Evolutionary conservation across 2,888 invertebrate species (phyloP).

Genomic region (Drosophila setosimentum): DNA sequence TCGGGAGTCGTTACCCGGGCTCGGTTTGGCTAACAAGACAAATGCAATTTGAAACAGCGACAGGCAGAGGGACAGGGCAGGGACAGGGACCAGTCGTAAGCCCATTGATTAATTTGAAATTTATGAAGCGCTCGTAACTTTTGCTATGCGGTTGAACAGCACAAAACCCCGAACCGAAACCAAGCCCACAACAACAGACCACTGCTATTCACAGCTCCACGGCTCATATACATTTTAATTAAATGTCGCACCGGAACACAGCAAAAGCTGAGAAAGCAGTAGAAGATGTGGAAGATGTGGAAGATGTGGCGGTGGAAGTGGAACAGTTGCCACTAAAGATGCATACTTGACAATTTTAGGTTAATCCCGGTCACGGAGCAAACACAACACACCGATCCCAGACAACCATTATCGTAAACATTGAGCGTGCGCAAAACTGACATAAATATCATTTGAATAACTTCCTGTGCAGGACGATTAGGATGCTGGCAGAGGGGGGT

Average conservation of each 20-base stretch:
- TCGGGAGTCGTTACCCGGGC: conserved; percentile 1
- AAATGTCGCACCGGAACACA: conserved; percentile 61
- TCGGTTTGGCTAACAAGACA: conserved; percentile 49
- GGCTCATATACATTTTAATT: conserved; percentile 77
- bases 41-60: conserved; percentile 53
- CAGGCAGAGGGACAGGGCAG: conserved; percentile 44
- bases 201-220: conserved; percentile 12
- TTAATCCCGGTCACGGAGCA: conserved; percentile 72
- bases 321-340: conserved; percentile 41
- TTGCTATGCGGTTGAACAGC: conserved; percentile 41
- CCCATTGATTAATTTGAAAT: conserved; percentile 82
- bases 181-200: neutral
- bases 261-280: neutral
- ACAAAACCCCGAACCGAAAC: neutral
- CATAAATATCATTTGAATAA: conserved; percentile 72
- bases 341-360: conserved; percentile 78
- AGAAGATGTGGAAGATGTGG: neutral
- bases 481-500: too few species aligned
- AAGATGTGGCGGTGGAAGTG: neutral
- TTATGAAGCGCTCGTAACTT: conserved; percentile 77
- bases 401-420: conserved; percentile 74
- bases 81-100: conserved; percentile 61
- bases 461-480: neutral
- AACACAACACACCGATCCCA: conserved; percentile 26
- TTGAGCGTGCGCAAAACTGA: conserved; percentile 61